Evolutionary conservation across 2,113 vertebrate genomes (phyloP).

Genomic region (Carlito syrichta): DNA sequence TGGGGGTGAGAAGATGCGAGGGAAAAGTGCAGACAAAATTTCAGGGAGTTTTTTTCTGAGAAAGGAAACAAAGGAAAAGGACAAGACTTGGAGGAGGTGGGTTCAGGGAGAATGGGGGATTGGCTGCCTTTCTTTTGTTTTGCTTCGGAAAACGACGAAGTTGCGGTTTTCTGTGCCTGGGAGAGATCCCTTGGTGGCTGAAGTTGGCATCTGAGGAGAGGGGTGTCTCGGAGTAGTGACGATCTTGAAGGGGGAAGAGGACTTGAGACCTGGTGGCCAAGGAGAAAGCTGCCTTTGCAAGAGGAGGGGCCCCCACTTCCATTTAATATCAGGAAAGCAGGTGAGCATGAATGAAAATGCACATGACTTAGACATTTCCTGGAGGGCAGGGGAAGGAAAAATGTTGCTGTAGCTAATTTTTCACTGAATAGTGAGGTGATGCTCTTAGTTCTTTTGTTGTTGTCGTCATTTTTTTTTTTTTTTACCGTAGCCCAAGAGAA

Average conservation of each 20-base stretch:
- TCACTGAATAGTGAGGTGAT: background rate
- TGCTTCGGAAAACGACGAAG: background rate
- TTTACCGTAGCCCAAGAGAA: background rate
- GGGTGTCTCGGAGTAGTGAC: no score
- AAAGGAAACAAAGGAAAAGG: background rate
- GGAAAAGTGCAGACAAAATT: background rate
- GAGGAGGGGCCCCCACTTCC: background rate
- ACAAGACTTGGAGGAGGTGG: rapidly evolving
- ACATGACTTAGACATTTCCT: background rate
- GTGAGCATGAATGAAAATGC: rapidly evolving
- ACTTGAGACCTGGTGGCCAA: rapidly evolving
- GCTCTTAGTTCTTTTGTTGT: background rate
- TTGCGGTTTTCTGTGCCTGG: background rate
- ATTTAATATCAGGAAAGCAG: no score
- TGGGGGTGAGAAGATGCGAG: no score
- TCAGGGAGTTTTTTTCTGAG: background rate
- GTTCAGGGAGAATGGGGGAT: background rate
- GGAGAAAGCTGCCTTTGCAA: rapidly evolving
- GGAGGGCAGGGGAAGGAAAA: background rate
- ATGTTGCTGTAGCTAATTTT: rapidly evolving
- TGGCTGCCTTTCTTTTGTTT: background rate
- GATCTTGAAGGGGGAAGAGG: no score
- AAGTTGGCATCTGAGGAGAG: no score
- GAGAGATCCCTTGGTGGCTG: background rate
- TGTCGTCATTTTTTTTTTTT: background rate